Conservation (phyloP, 2,113 vertebrate genomes). For the Phylloscopus whistleri region DNA sequence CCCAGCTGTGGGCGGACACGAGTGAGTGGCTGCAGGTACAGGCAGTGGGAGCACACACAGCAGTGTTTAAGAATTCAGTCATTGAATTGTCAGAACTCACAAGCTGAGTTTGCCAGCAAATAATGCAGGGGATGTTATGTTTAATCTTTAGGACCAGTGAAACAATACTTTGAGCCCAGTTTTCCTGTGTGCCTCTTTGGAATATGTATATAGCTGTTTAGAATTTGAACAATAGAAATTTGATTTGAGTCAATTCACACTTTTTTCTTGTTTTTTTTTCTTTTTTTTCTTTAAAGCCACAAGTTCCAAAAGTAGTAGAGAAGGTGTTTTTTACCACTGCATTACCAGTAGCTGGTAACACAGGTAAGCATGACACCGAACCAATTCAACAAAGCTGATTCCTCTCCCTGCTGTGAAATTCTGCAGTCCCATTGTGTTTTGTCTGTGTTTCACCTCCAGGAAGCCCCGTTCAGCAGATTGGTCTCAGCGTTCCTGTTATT, state of each 20-base stretch:
- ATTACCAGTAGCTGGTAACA: conserved; percentile 89
- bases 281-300: conserved; percentile 69
- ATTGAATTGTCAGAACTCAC: neutral
- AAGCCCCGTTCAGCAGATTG: conserved; percentile 92
- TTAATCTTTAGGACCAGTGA: neutral
- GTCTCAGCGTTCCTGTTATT: conserved; percentile 96
- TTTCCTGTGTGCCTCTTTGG: neutral
- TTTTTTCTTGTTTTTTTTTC: neutral
- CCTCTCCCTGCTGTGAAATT: neutral
- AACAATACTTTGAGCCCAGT: neutral
- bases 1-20: neutral
- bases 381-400: neutral
- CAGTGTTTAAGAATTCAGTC: neutral
- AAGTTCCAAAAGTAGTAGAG: conserved; percentile 93
- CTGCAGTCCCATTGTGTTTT: neutral
- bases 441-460: conserved; percentile 76
- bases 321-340: conserved; percentile 97
- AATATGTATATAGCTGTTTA: neutral
- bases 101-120: neutral
- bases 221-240: neutral
- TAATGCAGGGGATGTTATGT: neutral
- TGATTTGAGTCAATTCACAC: neutral
- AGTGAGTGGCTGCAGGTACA: neutral
- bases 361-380: conserved; percentile 75
- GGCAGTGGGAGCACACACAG: neutral